Percentiles rank a stretch among this genome's conserved stretches.
phyloP scores from a whole-genome alignment of 2,797 vertebrate genomes.

The Pseudochaenichthys georgianus region DNA sequence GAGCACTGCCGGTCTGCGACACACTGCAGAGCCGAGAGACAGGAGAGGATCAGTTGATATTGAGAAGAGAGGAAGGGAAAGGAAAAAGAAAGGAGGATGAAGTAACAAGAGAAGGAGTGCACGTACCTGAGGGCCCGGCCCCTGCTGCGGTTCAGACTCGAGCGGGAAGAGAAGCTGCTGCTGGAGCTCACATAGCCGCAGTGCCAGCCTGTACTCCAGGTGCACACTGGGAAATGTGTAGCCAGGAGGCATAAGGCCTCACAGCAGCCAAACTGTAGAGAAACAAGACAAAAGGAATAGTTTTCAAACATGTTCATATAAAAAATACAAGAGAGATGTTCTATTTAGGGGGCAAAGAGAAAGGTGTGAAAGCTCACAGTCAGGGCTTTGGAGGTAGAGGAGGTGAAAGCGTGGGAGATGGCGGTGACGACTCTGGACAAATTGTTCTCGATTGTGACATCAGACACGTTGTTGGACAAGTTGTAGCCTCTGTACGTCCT shows the following conservation, averaged over 20 bases:
- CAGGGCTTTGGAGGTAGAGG: constrained; percentile 92
- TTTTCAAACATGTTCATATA: background rate
- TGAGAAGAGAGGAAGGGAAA: background rate
- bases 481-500: constrained; percentile 96
- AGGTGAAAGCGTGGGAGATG: constrained; percentile 91
- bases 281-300: background rate
- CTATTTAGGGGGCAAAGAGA: background rate
- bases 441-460: constrained; percentile 95
- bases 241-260: constrained; percentile 95
- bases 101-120: background rate
- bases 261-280: constrained; percentile 94
- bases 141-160: constrained; percentile 71
- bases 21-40: constrained; percentile 76
- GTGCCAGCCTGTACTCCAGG: constrained; percentile 96
- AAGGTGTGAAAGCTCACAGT: constrained; percentile 83
- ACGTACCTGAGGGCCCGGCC: constrained; percentile 69
- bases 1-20: constrained; percentile 83
- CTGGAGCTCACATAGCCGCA: constrained; percentile 90
- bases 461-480: constrained; percentile 87
- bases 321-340: background rate
- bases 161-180: constrained; percentile 62
- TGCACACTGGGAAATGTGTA: constrained; percentile 90
- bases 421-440: constrained; percentile 93
- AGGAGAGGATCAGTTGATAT: background rate
- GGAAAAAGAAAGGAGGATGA: background rate